These are phyloP conservation scores for Lepus townsendii DNA, from an alignment of 2,797 vertebrate genomes.

Conservation along the genomic window DNA sequence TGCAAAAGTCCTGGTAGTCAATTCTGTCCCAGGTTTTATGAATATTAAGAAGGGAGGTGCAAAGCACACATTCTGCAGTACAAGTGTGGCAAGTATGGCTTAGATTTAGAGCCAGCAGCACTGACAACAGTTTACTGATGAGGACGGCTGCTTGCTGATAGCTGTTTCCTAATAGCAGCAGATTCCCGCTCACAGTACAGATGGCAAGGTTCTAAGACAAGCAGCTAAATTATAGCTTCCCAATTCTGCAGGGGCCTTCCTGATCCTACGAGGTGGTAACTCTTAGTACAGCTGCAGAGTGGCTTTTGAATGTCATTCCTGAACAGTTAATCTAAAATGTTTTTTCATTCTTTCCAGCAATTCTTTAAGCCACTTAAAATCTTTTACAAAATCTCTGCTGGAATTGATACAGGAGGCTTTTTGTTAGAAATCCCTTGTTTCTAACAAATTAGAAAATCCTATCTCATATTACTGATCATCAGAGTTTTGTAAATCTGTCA, in stretches of 20 bases:
- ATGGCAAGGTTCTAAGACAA: conserved; percentile 29
- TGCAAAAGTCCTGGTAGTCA: neutral
- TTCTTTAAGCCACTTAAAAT: conserved; percentile 12
- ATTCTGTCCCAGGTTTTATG: neutral
- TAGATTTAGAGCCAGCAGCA: conserved; percentile 27
- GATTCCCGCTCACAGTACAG: neutral
- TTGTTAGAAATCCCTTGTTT: neutral
- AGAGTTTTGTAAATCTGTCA: conserved; percentile 29
- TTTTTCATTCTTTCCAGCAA: conserved; percentile 38
- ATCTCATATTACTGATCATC: conserved; percentile 17
- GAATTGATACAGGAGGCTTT: neutral
- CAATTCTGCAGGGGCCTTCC: conserved; percentile 36
- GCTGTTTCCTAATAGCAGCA: conserved; percentile 40
- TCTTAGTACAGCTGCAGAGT: neutral
- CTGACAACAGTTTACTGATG: neutral
- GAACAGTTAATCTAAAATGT: conserved; percentile 12
- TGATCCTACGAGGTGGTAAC: neutral
- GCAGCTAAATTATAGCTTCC: conserved; percentile 12
- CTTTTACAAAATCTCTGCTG: conserved; percentile 46
- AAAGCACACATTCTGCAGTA: neutral
- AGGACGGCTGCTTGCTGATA: neutral
- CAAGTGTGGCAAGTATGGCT: neutral
- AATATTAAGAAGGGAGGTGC: neutral
- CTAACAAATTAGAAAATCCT: conserved; percentile 31
- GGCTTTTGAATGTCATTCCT: conserved; percentile 37